phyloP scores from a whole-genome alignment of 2,797 vertebrate species.

The Alectoris magna region DNA sequence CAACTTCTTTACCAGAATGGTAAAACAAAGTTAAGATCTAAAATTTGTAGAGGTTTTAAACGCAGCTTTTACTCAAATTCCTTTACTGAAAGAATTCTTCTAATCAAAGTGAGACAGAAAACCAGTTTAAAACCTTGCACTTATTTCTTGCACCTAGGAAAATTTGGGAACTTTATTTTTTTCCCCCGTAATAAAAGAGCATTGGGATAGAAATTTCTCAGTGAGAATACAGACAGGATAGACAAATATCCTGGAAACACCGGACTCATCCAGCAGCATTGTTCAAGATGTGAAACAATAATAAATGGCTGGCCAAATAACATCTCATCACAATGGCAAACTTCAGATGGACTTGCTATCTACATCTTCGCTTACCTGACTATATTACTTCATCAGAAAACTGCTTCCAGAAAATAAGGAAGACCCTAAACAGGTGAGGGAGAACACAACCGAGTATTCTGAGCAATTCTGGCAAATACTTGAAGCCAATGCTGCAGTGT shows the following conservation, averaged over 20 bases:
- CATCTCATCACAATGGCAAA: background rate
- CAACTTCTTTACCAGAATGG: background rate
- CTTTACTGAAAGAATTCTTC: background rate
- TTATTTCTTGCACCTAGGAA: background rate
- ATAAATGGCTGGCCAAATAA: background rate
- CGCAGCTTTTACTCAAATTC: background rate
- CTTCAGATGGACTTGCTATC: background rate
- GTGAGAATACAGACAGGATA: background rate
- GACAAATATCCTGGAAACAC: background rate
- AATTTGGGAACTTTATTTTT: background rate
- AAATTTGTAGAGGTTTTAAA: background rate
- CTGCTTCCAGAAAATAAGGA: background rate
- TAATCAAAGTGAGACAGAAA: background rate
- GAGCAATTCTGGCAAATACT: background rate
- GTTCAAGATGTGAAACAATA: background rate
- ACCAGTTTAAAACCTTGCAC: background rate
- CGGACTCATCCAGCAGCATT: background rate
- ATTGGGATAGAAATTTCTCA: background rate
- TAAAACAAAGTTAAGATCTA: background rate
- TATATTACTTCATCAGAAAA: background rate
- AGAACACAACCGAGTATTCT: fast-evolving
- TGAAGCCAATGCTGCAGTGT: background rate
- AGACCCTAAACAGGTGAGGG: background rate
- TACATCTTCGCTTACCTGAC: background rate
- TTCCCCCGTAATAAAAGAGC: no score